These are phyloP conservation scores for Laticauda laticaudata DNA, from an alignment of 2,113 vertebrate genomes.

Conservation along the genomic window DNA sequence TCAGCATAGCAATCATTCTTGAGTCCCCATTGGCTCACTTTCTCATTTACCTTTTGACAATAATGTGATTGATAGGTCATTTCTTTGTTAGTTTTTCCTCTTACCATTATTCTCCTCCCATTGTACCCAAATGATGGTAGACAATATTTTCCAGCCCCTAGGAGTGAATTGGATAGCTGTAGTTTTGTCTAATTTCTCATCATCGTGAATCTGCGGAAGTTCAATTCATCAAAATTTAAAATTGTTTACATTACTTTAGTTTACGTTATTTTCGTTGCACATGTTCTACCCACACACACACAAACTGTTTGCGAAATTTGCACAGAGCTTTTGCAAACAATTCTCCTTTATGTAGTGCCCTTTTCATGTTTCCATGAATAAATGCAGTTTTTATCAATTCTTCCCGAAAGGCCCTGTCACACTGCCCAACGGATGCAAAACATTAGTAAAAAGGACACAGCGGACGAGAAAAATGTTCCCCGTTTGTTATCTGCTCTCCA, in stretches of 20 bases:
- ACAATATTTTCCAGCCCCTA: not conserved
- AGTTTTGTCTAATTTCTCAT: not conserved
- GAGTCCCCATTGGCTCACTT: not conserved
- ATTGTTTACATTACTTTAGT: not conserved
- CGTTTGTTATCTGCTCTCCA: no score
- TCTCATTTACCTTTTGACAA: not conserved
- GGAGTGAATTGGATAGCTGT: not conserved
- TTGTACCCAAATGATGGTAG: not conserved
- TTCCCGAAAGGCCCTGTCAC: no score
- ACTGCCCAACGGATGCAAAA: no score
- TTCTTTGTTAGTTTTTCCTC: not conserved
- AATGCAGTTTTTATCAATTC: not conserved
- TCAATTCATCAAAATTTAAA: not conserved
- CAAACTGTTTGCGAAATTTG: not conserved
- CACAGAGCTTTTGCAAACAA: not conserved
- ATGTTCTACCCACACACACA: not conserved
- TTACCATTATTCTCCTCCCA: not conserved
- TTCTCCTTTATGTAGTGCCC: not conserved
- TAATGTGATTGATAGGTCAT: not conserved
- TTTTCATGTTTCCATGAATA: not conserved
- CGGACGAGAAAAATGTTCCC: no score
- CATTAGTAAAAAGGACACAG: no score
- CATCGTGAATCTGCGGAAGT: not conserved
- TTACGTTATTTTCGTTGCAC: not conserved
- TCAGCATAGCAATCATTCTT: not conserved